Percentiles rank a stretch among this genome's conserved stretches.
phyloP scores from a whole-genome alignment of 2,113 vertebrate genomes.

The Sigmodon hispidus region DNA sequence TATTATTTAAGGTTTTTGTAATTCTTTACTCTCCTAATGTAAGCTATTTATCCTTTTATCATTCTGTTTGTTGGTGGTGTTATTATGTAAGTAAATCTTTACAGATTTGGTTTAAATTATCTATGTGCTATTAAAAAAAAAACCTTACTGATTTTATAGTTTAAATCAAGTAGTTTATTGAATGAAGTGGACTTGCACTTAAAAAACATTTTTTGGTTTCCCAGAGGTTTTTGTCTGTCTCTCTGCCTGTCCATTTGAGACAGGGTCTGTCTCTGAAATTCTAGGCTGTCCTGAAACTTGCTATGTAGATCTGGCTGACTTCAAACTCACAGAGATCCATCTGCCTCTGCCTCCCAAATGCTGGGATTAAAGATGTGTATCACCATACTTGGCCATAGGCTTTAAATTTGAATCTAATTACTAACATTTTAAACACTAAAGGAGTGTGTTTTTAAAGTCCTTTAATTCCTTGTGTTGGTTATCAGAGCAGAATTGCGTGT shows the following conservation, averaged over 20 bases:
- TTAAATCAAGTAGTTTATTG: too few relatives aligned
- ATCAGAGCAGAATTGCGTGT: background rate
- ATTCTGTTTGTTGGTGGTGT: conserved; percentile 40
- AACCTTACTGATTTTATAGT: conserved; percentile 26
- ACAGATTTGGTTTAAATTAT: conserved; percentile 25
- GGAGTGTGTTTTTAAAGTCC: conserved; percentile 2
- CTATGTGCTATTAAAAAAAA: background rate
- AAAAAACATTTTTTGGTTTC: background rate
- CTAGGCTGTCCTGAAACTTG: background rate
- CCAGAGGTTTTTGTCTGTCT: background rate
- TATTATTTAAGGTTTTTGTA: background rate
- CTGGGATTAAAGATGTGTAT: background rate
- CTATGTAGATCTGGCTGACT: background rate
- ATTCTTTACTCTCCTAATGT: background rate
- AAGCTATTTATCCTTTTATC: conserved; percentile 42
- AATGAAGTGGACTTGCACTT: background rate
- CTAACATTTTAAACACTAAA: background rate
- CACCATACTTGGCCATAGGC: background rate
- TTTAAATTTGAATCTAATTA: conserved; percentile 24
- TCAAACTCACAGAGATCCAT: background rate
- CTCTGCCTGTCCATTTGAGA: background rate
- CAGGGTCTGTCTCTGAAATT: background rate
- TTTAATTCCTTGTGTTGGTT: background rate
- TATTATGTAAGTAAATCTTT: conserved; percentile 33
- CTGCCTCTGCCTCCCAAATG: background rate